Evolutionary conservation across 2,888 invertebrate genomes (phyloP), one percentile per base, ranked within the genome.

Genomic region (Ptychoptera albimana): DNA sequence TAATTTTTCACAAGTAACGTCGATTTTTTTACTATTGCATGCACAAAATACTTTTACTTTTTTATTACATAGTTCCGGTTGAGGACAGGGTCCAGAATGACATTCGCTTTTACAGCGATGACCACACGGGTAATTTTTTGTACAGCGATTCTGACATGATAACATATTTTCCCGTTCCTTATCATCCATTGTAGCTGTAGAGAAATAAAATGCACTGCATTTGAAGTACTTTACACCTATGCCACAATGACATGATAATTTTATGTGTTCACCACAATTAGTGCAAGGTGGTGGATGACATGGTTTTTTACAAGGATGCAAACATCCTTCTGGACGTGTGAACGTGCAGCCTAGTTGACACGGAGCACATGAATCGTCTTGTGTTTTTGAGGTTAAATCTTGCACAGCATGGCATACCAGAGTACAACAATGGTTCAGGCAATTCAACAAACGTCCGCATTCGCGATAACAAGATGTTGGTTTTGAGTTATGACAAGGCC

Each of bases 61-160:
- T 57, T 84, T 84, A 45, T 73, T 75, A 58, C 93, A 93, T 1
- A 66, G 59, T 48, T 80, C 77, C 6, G 72, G 64, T 49, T 72
- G 71, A 1, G 73, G 71, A 57, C 89, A 91, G 0, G 60, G 54
- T 1, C 83, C 85, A 0, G 77, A 66, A 57, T 89, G 89, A 53
- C 89, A 89, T 37, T 70, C 68, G 8, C 75, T 67, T 32, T 72
- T 67, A 58, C 88, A 89, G 8, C 84, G 77, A 64, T 94, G 93
- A 1, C 87, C 85, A 64, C 93, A 94, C 8, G 74, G 61, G 58
- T 84, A 76, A 64, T 73, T 79, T 67, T 81, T 85, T 0, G 88
- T 82, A 57, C 93, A 94, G 50, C 83, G 84, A 59, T 86, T 85
- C 35, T 82, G 82, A 59, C 93, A 94, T 16, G 72, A 57, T 44